Percentiles rank a stretch among this genome's conserved stretches.
Conservation (phyloP, 2,797 vertebrate genomes). For the Urocyon cinereoargenteus region DNA sequence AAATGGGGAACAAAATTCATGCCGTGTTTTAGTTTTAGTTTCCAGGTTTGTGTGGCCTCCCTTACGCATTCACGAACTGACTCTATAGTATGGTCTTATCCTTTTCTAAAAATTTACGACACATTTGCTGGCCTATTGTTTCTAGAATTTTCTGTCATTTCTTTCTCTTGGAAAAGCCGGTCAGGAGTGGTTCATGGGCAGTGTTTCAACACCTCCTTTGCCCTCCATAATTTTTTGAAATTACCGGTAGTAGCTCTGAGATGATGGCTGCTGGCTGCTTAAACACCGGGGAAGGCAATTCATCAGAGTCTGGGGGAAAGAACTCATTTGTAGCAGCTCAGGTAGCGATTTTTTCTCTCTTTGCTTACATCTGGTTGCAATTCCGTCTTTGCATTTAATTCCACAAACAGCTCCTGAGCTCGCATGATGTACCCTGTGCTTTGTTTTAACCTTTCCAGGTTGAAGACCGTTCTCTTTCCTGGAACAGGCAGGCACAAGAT, state of each 20-base stretch:
- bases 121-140: not conserved
- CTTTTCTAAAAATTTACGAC: not conserved
- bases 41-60: too few relatives aligned
- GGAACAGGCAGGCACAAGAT: not conserved
- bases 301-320: not conserved
- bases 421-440: fast-evolving
- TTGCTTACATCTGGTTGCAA: not conserved
- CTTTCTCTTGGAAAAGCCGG: not conserved
- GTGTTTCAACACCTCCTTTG: not conserved
- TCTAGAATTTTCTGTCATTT: not conserved
- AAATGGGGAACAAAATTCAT: not conserved
- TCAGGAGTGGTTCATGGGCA: not conserved
- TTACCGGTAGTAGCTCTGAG: not conserved
- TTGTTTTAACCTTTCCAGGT: not conserved
- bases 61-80: not conserved
- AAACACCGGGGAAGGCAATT: fast-evolving
- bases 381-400: not conserved
- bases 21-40: not conserved
- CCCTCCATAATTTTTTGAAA: not conserved
- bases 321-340: not conserved
- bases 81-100: not conserved
- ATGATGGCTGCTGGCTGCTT: not conserved
- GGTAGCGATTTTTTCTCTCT: not conserved
- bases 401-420: not conserved
- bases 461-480: not conserved